Percentiles rank a stretch among this genome's conserved stretches.
These are phyloP conservation scores for Reticulitermes speratus DNA, from an alignment of 1,140 invertebrate species.

Conservation along the genomic window DNA sequence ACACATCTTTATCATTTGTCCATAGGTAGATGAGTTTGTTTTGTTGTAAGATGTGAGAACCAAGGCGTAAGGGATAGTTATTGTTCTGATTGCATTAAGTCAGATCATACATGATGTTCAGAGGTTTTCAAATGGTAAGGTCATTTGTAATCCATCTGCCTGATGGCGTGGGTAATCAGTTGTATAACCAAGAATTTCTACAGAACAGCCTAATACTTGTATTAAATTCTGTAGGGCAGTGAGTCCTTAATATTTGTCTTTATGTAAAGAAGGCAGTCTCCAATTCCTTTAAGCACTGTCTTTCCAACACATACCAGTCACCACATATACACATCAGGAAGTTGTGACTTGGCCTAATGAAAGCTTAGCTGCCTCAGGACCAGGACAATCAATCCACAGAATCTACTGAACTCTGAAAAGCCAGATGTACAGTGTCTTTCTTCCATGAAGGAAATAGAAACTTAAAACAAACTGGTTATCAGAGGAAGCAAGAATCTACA, in stretches of 20 bases:
- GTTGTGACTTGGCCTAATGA: constrained; percentile 5
- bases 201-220: background rate
- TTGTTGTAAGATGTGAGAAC: too few relatives aligned
- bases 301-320: background rate
- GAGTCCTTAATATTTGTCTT: background rate
- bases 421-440: background rate
- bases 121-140: too few relatives aligned
- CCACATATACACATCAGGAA: constrained; percentile 11
- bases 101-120: too few relatives aligned
- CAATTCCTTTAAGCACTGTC: background rate
- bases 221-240: background rate
- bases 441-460: constrained; percentile 13
- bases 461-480: background rate
- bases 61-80: background rate
- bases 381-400: constrained; percentile 4
- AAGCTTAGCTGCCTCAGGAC: constrained; percentile 11
- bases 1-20: too few relatives aligned
- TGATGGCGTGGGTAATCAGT: background rate
- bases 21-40: too few relatives aligned
- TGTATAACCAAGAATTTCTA: background rate
- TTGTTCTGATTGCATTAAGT: background rate
- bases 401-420: background rate
- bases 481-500: constrained; percentile 3
- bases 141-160: too few relatives aligned
- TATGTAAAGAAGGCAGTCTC: background rate